Evolutionary conservation across 2,113 vertebrate genomes (phyloP), one percentile per base, ranked within the genome.

Genomic region (Calcarius ornatus): DNA sequence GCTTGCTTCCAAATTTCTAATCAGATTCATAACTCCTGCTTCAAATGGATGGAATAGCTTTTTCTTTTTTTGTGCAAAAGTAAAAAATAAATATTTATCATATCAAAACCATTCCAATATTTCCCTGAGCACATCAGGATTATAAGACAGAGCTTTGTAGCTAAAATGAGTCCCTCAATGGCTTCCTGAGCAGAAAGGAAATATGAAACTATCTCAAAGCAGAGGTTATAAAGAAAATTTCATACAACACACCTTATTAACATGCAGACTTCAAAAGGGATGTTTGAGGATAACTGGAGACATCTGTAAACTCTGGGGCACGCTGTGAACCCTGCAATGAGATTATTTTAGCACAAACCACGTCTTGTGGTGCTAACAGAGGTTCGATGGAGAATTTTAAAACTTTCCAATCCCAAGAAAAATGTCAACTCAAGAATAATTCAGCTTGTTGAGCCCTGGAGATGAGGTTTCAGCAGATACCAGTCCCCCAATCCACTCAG

Each of bases 11-110:
- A 7, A 37, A 73, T 76, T 64, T 76, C n/a, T 81, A 59, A 82
- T 94, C 65, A 76, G 51, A 42, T 90, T 79, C 28, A 8, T 83
- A 60, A 72, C 30, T 86, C 42, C 37, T 76, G 25, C 70, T 79
- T 75, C 42, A 91, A 66, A 73, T 91, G 68, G 45, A 89, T 77
- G 77, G 48, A 81, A 93, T 66, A 43, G 27, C 1, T 19, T 40
- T 10, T 81, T 53, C 14, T 35, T 24, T 61, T 51, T 48, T 42
- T 3, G 2, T 69, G 54, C 40, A 71, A 60, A 83, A 94, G 47
- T 45, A 47, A 92, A 80, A 89, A 80, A 81, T 59, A 94, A 91
- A 83, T 70, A 90, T 83, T 85, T 94, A 77, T 86, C 60, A 6
- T 83, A 78, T 84, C 37, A 86, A 81, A 93, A 21, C 43, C 43